These are phyloP conservation scores for Aphelocoma coerulescens DNA, from an alignment of 2,113 vertebrate species.

Conservation along the genomic window DNA sequence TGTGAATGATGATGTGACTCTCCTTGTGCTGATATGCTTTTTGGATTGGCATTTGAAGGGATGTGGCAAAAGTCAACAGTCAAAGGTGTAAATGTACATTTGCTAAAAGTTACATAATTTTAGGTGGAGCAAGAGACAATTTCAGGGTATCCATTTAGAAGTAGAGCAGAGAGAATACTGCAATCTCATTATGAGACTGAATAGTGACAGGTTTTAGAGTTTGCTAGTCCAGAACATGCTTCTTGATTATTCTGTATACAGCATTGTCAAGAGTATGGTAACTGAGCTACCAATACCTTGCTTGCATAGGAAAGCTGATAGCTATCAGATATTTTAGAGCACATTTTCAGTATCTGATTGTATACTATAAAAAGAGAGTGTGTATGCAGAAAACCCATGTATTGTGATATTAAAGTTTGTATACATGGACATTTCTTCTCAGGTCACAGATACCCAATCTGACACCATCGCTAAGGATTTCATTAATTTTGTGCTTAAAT, in stretches of 20 bases:
- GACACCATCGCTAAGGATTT: neutral
- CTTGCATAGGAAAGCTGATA: neutral
- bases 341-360: neutral
- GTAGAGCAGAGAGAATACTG: neutral
- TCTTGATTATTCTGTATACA: neutral
- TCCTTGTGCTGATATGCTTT: neutral
- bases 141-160: neutral
- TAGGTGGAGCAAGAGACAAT: neutral
- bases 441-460: neutral
- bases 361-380: neutral
- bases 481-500: neutral
- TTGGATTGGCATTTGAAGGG: conserved; percentile 50
- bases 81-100: neutral
- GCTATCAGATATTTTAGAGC: neutral
- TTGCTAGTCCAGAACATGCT: neutral
- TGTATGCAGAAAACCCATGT: neutral
- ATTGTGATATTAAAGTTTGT: neutral
- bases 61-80: conserved; percentile 18
- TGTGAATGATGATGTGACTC: conserved; percentile 49
- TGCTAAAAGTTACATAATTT: neutral
- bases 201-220: neutral
- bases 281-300: neutral
- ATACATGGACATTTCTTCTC: neutral
- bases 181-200: neutral
- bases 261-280: neutral